Percentiles rank a stretch among this genome's conserved stretches.
Conservation (phyloP, 2,888 invertebrate genomes). For the Azorinus chamasolen region DNA sequence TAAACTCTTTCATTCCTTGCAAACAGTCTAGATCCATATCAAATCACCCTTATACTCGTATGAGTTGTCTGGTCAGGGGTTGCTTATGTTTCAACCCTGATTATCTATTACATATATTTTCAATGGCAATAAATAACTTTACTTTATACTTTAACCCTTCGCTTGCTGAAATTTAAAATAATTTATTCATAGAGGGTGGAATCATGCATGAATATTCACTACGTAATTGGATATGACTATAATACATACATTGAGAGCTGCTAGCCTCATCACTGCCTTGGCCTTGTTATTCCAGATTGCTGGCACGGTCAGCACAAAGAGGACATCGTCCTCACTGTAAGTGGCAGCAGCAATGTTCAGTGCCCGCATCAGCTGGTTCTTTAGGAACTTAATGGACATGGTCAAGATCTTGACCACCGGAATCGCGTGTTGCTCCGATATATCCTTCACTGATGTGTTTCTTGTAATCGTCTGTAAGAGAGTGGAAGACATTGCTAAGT, state of each 20-base stretch:
- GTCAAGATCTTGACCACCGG: conserved; percentile 32
- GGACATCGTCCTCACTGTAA: conserved; percentile 49
- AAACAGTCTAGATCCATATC: no score
- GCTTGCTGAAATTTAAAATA: no score
- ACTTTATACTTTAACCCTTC: no score
- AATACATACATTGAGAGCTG: conserved; percentile 37
- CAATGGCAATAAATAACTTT: no score
- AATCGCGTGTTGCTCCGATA: conserved; percentile 21
- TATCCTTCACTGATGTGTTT: conserved; percentile 22
- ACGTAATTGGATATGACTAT: no score
- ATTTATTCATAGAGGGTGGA: no score
- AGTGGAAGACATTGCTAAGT: not conserved
- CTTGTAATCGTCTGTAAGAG: conserved; percentile 24
- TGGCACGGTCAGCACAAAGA: conserved; percentile 48
- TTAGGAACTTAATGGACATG: conserved; percentile 46
- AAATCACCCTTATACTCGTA: no score
- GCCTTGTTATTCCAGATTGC: conserved; percentile 52
- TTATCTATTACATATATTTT: no score
- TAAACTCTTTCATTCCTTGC: no score
- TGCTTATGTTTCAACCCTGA: no score
- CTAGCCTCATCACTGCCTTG: conserved; percentile 47
- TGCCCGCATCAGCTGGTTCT: conserved; percentile 49
- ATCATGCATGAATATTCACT: no score
- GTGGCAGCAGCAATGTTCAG: conserved; percentile 36
- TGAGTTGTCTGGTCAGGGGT: no score